Evolutionary conservation across 2,888 invertebrate genomes (phyloP), one percentile per base, ranked within the genome.

Genomic region (Pseudococcus jackbeardsleyi): DNA sequence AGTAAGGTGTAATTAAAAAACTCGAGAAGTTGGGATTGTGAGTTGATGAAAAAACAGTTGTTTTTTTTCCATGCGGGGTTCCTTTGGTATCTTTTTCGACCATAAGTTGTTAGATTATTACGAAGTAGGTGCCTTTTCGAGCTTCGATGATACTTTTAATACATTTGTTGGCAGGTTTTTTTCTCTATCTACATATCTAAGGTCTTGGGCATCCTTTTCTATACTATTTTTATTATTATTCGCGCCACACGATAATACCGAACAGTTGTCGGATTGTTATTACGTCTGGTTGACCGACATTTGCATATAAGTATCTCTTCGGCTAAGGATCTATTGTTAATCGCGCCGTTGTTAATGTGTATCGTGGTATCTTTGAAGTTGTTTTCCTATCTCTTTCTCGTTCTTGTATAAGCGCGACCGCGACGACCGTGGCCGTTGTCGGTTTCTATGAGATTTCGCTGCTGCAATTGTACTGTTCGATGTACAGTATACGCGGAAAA

Each of bases 201-300:
- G 26, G 26, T 33, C 26, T 33, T 33, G 3, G 26, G 26, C 26
- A 9, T 85, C 54, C 46, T 85, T 50, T 85, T 85, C 33, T 85
- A 54, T 84, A 46, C 11, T 46, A 39, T 64, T 64, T 85, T 64
- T 85, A n/a, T 85, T 54, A 59, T 64, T 72, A 86, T 86, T 86
- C 42, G 68, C 64, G 68, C 72, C 72, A 72, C 72, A 72, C 72
- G 72, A 86, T 68, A 68, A 42, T 86, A 86, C 86, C 86, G 68
- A 86, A 64, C 68, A 68, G 72, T 72, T 86, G 64, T 86, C 86
- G 86, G 86, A 68, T 68, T 68, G 86, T 86, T 86, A 86, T 86
- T 86, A 86, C 86, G 72, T 86, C 46, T 86, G 86, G 59, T 86
- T 86, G 86, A 86, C 86, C 86, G 86, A 86, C 72, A 86, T 86